These are phyloP conservation scores for Dendronephthya gigantea DNA, from an alignment of 64 coral and sea anemone genomes.

Conservation along the genomic window DNA sequence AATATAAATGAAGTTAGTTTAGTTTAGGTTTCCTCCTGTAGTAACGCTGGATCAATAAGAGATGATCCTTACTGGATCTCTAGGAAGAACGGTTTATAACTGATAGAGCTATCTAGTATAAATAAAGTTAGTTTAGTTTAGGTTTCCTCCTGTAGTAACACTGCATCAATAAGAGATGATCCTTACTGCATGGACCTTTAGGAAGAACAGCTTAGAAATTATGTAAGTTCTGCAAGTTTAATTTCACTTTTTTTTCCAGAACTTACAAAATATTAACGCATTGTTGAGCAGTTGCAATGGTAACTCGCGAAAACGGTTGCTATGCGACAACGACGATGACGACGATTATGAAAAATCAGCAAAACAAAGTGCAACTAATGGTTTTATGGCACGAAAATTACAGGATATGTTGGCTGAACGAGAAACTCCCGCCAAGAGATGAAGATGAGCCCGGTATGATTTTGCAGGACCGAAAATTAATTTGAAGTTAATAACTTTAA, in stretches of 20 bases:
- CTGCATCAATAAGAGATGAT: too few species aligned
- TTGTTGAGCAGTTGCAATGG: not conserved
- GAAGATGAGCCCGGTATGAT: not conserved
- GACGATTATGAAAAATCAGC: not conserved
- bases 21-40: too few species aligned
- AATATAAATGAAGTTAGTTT: too few species aligned
- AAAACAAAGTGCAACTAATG: not conserved
- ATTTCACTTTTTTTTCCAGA: not conserved
- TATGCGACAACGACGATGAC: not conserved
- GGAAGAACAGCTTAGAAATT: not conserved
- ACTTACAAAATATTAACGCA: conserved; percentile 4
- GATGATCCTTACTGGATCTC: too few species aligned
- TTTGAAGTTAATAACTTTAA: not conserved
- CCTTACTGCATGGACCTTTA: too few species aligned
- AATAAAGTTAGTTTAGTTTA: too few species aligned
- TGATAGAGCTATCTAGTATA: too few species aligned
- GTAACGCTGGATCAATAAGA: too few species aligned
- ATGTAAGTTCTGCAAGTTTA: not conserved
- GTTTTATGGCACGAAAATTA: not conserved
- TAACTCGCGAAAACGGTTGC: not conserved
- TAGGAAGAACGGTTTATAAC: too few species aligned
- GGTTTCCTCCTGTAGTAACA: too few species aligned
- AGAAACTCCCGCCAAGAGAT: not conserved
- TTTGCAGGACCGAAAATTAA: not conserved
- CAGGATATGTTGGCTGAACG: not conserved